Conservation (phyloP, 2,113 vertebrate genomes). For the Thryonomys swinderianus region DNA sequence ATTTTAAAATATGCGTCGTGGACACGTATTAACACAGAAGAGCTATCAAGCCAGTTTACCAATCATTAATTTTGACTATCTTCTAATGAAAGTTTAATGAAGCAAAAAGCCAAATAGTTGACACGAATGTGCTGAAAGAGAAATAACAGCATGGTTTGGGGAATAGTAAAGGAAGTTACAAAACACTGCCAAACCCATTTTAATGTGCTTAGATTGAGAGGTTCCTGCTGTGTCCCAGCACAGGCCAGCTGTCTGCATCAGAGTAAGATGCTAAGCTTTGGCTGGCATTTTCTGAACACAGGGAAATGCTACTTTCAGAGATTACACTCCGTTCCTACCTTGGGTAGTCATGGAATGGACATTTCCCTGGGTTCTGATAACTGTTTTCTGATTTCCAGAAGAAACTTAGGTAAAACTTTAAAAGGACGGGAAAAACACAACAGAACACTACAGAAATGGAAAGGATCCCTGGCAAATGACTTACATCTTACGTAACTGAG, state of each 20-base stretch:
- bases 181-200: slow-evolving; percentile 72
- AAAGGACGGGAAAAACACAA: not conserved
- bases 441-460: not conserved
- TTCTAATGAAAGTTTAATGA: slow-evolving; percentile 86
- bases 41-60: slow-evolving; percentile 72
- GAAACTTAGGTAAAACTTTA: slow-evolving; percentile 57
- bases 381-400: slow-evolving; percentile 55
- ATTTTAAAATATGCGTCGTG: slow-evolving; percentile 72
- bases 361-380: slow-evolving; percentile 19
- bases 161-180: slow-evolving; percentile 78
- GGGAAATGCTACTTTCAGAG: not conserved
- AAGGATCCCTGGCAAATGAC: slow-evolving; percentile 76
- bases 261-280: not conserved
- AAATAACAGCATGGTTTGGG: slow-evolving; percentile 73
- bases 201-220: slow-evolving; percentile 55
- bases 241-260: slow-evolving; percentile 74
- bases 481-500: slow-evolving; percentile 98
- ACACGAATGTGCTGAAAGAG: slow-evolving; percentile 76
- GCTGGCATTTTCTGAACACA: not conserved
- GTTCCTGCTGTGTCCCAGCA: slow-evolving; percentile 71
- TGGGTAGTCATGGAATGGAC: not conserved
- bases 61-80: slow-evolving; percentile 81
- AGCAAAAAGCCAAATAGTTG: slow-evolving; percentile 82
- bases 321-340: slow-evolving; percentile 38
- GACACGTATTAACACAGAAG: slow-evolving; percentile 60